phyloP scores from a whole-genome alignment of 2,113 vertebrate genomes.

The Daubentonia madagascariensis region DNA sequence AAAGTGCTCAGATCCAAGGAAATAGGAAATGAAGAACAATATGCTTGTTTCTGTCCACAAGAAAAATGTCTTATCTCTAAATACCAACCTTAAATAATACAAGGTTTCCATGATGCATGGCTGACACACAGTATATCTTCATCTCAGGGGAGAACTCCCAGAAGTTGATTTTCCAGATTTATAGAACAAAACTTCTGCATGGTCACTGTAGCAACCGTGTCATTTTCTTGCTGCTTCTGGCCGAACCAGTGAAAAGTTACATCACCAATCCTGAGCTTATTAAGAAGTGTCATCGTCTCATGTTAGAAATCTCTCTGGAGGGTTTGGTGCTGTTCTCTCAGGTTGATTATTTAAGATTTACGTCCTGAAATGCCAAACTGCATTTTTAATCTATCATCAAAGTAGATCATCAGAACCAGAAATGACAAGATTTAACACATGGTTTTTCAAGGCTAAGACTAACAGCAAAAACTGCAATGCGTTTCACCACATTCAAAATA shows the following conservation, averaged over 20 bases:
- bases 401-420: conserved; percentile 58
- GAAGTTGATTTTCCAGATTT: conserved; percentile 18
- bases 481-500: background rate
- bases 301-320: background rate
- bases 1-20: background rate
- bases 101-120: background rate
- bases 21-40: background rate
- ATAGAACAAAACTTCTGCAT: conserved; percentile 15
- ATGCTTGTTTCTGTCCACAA: background rate
- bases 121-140: background rate
- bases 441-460: background rate
- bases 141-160: background rate
- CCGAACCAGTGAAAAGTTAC: conserved; percentile 22
- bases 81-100: background rate
- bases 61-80: background rate
- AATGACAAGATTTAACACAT: conserved; percentile 38
- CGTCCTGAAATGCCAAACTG: conserved; percentile 16
- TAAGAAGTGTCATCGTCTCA: background rate
- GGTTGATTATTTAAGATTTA: conserved; percentile 61
- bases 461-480: background rate
- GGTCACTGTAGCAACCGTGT: background rate
- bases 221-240: background rate
- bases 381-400: conserved; percentile 69
- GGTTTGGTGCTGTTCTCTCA: background rate
- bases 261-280: conserved; percentile 34